Conservation (phyloP, 2,113 vertebrate species). For the Smithornis capensis region DNA sequence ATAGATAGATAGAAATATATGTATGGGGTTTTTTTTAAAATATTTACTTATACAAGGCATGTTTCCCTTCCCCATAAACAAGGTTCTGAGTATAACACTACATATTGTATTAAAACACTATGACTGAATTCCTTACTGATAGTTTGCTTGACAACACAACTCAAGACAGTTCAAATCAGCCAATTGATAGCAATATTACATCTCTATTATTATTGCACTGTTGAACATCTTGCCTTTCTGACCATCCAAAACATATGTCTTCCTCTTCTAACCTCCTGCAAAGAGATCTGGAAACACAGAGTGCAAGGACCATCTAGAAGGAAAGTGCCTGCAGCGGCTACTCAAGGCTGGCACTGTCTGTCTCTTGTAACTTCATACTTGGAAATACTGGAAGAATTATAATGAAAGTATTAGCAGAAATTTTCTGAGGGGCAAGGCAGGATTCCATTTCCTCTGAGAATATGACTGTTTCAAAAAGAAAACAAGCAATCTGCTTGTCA, state of each 20-base stretch:
- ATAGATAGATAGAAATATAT: not conserved
- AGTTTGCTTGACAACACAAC: not conserved
- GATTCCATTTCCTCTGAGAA: not conserved
- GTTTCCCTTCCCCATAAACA: not conserved
- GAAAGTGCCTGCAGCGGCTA: not conserved
- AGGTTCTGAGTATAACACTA: not conserved
- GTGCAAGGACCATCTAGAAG: not conserved
- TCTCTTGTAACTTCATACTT: not conserved
- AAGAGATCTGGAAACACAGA: not conserved
- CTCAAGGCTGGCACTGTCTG: not conserved
- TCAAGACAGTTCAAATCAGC: not conserved
- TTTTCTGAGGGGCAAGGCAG: not conserved
- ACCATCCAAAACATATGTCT: not conserved
- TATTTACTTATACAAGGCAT: not conserved
- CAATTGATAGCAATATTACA: accelerated
- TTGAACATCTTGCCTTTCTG: not conserved
- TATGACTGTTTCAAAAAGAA: not conserved
- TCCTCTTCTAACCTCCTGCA: not conserved
- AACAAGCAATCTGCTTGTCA: not conserved
- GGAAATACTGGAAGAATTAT: not conserved
- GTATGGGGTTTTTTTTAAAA: not conserved
- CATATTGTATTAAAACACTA: not conserved
- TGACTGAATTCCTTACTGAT: not conserved
- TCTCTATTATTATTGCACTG: not conserved
- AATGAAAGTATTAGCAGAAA: not conserved